A percentile compares a stretch with the other conserved stretches of the same genome.
Evolutionary conservation across 2,888 invertebrate species (phyloP).

Genomic region (Erynnis tages): DNA sequence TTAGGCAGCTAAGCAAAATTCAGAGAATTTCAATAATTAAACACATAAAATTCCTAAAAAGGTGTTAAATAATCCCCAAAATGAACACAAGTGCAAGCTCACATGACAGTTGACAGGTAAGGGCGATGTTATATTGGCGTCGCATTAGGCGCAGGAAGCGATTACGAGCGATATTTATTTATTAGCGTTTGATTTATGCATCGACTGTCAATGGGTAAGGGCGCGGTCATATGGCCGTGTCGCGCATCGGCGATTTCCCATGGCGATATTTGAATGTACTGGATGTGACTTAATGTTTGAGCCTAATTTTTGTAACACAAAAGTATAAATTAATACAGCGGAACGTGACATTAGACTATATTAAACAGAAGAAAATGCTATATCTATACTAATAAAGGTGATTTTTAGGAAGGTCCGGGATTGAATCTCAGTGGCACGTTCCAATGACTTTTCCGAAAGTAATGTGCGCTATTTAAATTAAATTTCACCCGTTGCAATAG

Average conservation of each 20-base stretch:
- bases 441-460: too few relatives aligned
- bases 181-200: constrained; percentile 76
- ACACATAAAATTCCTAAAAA: background rate
- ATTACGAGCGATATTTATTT: constrained; percentile 68
- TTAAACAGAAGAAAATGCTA: too few relatives aligned
- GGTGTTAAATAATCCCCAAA: background rate
- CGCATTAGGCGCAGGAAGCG: constrained; percentile 60
- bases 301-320: too few relatives aligned
- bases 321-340: too few relatives aligned
- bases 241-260: constrained; percentile 50
- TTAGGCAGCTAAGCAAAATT: too few relatives aligned
- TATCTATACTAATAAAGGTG: too few relatives aligned
- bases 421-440: too few relatives aligned
- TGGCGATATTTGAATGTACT: background rate
- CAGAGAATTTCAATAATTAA: too few relatives aligned
- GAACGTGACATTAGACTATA: too few relatives aligned
- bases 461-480: too few relatives aligned
- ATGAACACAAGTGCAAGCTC: constrained; percentile 17
- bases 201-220: constrained; percentile 67
- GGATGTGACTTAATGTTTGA: constrained; percentile 11
- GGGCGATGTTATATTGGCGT: constrained; percentile 37
- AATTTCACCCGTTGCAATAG: too few relatives aligned
- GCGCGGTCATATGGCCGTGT: constrained; percentile 64
- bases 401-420: too few relatives aligned
- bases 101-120: constrained; percentile 29